These are phyloP conservation scores for Cataglyphis livida DNA, from an alignment of 2,888 invertebrate genomes.

Conservation along the genomic window DNA sequence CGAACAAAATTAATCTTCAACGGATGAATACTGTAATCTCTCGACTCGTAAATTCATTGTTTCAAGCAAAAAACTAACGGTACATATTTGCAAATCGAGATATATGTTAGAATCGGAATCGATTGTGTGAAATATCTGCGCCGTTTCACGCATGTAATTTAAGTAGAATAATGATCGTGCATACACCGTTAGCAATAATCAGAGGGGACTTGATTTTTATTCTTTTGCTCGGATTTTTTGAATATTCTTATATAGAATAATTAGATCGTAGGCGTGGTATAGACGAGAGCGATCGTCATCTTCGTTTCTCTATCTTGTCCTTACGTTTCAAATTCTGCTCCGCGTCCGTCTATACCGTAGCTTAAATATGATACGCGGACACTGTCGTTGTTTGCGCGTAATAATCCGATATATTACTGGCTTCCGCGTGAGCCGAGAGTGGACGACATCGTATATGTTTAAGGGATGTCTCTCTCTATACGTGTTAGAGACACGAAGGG, in stretches of 20 bases:
- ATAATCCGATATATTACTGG: conserved; percentile 9
- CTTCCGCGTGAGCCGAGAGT: conserved; percentile 2
- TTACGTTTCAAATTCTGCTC: conserved; percentile 2
- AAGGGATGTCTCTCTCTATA: conserved; percentile 22
- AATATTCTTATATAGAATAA: conserved; percentile 6
- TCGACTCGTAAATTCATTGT: conserved; percentile 31
- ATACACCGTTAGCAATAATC: conserved; percentile 15
- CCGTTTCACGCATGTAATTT: conserved; percentile 3
- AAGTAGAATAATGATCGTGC: conserved; percentile 8
- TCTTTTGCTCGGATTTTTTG: background rate
- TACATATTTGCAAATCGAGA: background rate
- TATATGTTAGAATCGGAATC: conserved; percentile 5
- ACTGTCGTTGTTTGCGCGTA: conserved; percentile 2
- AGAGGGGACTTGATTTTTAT: background rate
- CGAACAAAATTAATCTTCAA: background rate
- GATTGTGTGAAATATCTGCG: conserved; percentile 25
- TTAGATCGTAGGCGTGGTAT: background rate
- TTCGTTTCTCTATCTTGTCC: background rate
- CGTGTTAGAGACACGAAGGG: conserved; percentile 29
- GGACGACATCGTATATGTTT: conserved; percentile 23
- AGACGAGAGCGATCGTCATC: background rate
- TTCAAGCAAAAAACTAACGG: background rate
- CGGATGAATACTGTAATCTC: conserved; percentile 29
- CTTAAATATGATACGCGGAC: conserved; percentile 15
- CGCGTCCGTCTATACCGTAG: background rate